Evolutionary conservation across 2,113 vertebrate species (phyloP), one percentile per base, ranked within the genome.

Genomic region (Noctilio leporinus): DNA sequence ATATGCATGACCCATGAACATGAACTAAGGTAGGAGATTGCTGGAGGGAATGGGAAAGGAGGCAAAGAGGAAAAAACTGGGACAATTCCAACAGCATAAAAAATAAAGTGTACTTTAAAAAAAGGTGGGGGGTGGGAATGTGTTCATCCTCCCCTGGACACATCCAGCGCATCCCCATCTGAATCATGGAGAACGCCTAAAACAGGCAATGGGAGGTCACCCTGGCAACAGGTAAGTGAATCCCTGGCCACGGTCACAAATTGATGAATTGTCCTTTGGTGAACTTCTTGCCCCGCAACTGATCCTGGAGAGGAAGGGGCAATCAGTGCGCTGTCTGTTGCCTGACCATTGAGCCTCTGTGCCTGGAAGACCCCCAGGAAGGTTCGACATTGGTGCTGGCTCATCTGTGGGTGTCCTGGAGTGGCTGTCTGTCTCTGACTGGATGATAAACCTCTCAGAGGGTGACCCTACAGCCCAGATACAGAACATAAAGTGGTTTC

Each of bases 301-400:
- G 65, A 49, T 20, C 65, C 40, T 16, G 11, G n/a, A 49, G 24
- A 59, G 51, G 49, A 72, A 47, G 16, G 7, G 4, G 11, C 40
- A 26, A 45, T 16, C 30, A n/a, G 24, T 28, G 14, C 12, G n/a
- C 4, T 1, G 4, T 0, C 28, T 9, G 19, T 8, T 40, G 51
- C 53, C 40, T 28, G 30, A 16, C 30, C 7, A 17, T 5, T 5
- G 62, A 33, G 35, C 12, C 59, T 2, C 1, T 19, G 45, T 10
- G 40, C 51, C 24, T 7, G 22, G 43, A 33, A 51, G n/a, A 17
- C 10, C 57, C 43, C 7, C 6, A n/a, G n/a, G 72, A 51, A 64
- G 24, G 10, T 40, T 30, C 10, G 0, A 38, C 72, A 10, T 7
- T 6, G n/a, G 26, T 5, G 10, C 33, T 14, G 62, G 22, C 53